These are phyloP conservation scores for Acanthornis magna DNA, from an alignment of 2,797 vertebrate species.

Conservation along the genomic window DNA sequence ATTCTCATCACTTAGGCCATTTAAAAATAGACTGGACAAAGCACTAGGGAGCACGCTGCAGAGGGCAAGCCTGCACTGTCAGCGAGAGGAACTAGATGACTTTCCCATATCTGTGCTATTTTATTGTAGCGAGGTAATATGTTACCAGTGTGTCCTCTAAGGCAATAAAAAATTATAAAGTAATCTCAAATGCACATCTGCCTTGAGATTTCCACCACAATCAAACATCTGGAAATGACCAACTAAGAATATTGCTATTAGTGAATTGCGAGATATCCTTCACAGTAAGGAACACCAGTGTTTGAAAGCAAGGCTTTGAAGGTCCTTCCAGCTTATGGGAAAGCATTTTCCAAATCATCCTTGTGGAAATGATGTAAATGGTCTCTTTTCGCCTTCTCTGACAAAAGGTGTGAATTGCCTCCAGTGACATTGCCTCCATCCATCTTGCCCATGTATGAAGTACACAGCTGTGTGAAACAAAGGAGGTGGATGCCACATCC, in stretches of 20 bases:
- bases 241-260: neutral
- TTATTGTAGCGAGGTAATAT: slow-evolving; percentile 18
- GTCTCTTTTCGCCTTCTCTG: neutral
- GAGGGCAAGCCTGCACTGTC: slow-evolving; percentile 33
- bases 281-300: neutral
- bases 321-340: neutral
- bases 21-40: slow-evolving; percentile 65
- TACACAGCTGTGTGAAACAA: neutral
- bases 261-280: neutral
- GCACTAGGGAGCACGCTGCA: slow-evolving; percentile 38
- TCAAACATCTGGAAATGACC: neutral
- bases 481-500: neutral
- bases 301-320: neutral
- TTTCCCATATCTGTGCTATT: slow-evolving; percentile 51
- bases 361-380: neutral
- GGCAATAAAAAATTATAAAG: neutral
- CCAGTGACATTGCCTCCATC: neutral
- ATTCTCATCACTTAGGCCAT: slow-evolving; percentile 58
- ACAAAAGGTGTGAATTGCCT: slow-evolving; percentile 11
- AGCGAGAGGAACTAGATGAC: slow-evolving; percentile 6
- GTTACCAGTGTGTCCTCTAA: neutral
- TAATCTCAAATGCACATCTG: slow-evolving; percentile 27
- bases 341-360: neutral
- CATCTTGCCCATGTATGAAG: neutral
- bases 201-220: neutral